These are phyloP conservation scores for Acrobasis repandana DNA, from an alignment of 2,888 invertebrate genomes.

Conservation along the genomic window DNA sequence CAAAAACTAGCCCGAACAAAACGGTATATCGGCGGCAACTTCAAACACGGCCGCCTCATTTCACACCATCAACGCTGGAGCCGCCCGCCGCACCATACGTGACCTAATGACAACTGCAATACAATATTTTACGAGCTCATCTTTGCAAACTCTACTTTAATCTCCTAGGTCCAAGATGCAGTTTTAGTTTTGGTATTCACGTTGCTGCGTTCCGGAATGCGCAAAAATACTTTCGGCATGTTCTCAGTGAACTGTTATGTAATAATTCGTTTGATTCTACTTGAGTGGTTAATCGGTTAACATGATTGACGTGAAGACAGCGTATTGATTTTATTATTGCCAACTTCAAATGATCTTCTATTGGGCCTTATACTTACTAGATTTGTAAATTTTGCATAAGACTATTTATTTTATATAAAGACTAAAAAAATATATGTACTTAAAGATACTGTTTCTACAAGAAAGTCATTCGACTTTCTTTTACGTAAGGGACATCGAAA, in stretches of 20 bases:
- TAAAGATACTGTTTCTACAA: no score
- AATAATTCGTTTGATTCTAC: background rate
- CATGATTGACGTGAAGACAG: background rate
- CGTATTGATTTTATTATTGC: background rate
- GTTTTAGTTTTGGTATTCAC: background rate
- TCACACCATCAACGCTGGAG: constrained; percentile 71
- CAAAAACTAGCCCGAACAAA: constrained; percentile 72
- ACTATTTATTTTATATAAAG: no score
- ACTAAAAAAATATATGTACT: no score
- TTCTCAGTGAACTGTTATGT: background rate
- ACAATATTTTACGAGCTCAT: constrained; percentile 33
- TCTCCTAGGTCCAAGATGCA: background rate
- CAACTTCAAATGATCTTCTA: no score
- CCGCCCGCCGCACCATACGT: constrained; percentile 60
- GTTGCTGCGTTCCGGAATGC: constrained; percentile 26
- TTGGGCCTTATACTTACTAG: no score
- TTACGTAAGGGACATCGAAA: no score
- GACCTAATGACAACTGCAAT: constrained; percentile 68
- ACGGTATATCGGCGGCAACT: constrained; percentile 73
- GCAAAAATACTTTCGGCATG: constrained; percentile 45
- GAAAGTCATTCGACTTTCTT: no score
- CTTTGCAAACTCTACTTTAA: background rate
- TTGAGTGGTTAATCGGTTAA: background rate
- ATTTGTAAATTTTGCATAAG: no score
- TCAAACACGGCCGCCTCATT: constrained; percentile 73